Percentiles rank a stretch among this genome's conserved stretches.
Evolutionary conservation across 2,888 invertebrate species (phyloP).

Genomic region (Lymantria dispar): DNA sequence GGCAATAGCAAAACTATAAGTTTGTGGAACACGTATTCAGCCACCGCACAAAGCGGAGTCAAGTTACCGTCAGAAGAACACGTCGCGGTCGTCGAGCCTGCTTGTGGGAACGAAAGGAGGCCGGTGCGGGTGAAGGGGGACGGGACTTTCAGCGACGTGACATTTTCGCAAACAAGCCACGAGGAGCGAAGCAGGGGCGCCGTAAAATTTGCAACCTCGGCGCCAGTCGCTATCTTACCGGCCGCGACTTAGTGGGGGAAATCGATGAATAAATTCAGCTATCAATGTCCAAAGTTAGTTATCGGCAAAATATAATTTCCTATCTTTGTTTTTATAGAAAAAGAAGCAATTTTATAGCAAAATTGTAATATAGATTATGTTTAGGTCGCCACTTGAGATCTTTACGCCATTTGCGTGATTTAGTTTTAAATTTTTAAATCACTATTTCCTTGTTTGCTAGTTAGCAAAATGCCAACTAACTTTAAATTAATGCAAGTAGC

Average conservation of each 20-base stretch:
- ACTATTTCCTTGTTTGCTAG: no score
- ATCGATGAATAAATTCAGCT: constrained; percentile 58
- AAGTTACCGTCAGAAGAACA: constrained; percentile 56
- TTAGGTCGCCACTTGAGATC: no score
- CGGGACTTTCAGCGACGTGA: constrained; percentile 57
- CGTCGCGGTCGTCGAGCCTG: constrained; percentile 42
- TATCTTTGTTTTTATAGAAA: no score
- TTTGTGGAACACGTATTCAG: constrained; percentile 45
- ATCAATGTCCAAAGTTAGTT: constrained; percentile 33
- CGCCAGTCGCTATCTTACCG: constrained; percentile 44
- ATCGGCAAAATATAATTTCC: constrained; percentile 28
- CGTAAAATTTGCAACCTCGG: constrained; percentile 58
- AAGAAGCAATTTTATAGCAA: not conserved
- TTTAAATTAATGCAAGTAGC: no score
- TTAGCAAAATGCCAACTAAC: no score
- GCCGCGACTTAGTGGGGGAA: constrained; percentile 50
- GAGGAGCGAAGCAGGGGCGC: constrained; percentile 47
- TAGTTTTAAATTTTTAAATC: no score
- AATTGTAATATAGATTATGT: no score
- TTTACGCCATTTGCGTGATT: no score
- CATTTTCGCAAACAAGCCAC: constrained; percentile 71
- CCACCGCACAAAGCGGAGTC: constrained; percentile 45
- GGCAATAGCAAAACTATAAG: constrained; percentile 24
- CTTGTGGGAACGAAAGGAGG: constrained; percentile 23
- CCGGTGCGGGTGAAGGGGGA: constrained; percentile 22